Evolutionary conservation across 2,888 invertebrate genomes (phyloP).

Genomic region (Chloroclystis v-ata): DNA sequence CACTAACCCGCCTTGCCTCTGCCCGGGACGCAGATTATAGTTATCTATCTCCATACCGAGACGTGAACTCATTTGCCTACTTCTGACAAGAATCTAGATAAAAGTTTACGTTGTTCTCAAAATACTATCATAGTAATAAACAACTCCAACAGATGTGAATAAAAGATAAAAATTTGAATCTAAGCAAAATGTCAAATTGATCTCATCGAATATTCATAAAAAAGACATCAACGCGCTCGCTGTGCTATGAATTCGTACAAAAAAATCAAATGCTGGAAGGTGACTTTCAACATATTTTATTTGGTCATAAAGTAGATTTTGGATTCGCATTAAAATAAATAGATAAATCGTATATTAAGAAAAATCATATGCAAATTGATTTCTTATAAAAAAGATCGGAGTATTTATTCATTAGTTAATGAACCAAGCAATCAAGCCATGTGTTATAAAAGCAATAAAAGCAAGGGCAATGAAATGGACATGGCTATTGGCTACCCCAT

Average conservation of each 20-base stretch:
- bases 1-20: conserved; percentile 14
- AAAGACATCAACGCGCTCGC: conserved; percentile 25
- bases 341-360: background rate
- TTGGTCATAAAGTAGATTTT: background rate
- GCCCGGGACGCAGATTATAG: conserved; percentile 15
- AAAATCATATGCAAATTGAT: conserved; percentile 3
- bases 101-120: no score
- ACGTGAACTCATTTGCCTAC: background rate
- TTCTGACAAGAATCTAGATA: background rate
- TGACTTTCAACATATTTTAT: conserved; percentile 3
- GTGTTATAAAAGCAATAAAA: conserved; percentile 4
- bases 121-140: no score
- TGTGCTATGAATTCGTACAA: conserved; percentile 7
- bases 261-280: conserved; percentile 5
- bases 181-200: background rate
- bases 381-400: background rate
- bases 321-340: conserved; percentile 1
- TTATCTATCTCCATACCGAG: conserved; percentile 10
- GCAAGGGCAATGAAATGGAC: conserved; percentile 19
- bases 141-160: no score
- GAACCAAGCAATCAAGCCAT: conserved; percentile 6
- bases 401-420: background rate
- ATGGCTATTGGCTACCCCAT: conserved; percentile 33
- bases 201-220: conserved; percentile 2
- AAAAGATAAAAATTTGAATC: no score